Evolutionary conservation across 2,888 invertebrate genomes (phyloP), one percentile per base, ranked within the genome.

Genomic region (Drosophila siamana): DNA sequence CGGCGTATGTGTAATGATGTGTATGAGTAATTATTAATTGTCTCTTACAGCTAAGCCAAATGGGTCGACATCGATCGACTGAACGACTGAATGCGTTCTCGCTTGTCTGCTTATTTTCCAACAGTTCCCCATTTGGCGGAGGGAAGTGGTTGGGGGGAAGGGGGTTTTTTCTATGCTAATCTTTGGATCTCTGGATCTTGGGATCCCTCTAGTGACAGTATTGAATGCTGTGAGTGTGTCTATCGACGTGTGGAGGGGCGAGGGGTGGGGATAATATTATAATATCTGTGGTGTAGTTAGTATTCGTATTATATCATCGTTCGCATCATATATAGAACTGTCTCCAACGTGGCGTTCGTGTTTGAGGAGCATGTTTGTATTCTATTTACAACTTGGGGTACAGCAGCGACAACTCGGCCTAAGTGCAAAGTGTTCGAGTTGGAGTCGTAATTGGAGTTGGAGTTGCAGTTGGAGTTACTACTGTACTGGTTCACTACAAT

Each of bases 311-410:
- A 22, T 61, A 36, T 47, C 47, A 50, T 70, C 63, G 68, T 33
- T 54, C 63, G 68, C 26, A 52, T 43, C 41, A 48, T 15, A 19
- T 19, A 19, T 19, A 19, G 19, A 19, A 19, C 19, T 19, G 19
- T 19, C 19, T 19, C 19, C 19, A 19, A 19, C 19, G 19, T 19
- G 19, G 19, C 19, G 19, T 60, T 22, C 28, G 13, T 6, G 4
- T 38, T 47, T 16, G 16, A 48, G 50, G 57, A 57, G 28, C 16
- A 13, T 22, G 40, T 65, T 33, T 33, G n/a, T 33, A 61, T 75
- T 65, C 68, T 78, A 76, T 80, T 66, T 78, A 80, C 76, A 78
- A 66, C 68, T 67, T 55, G 36, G 41, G 41, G 52, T 54, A 52
- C 69, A n/a, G 33, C 33, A 66, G 73, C 43, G 28, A 41, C 16